Evolutionary conservation across 2,113 vertebrate species (phyloP).

Genomic region (Patagioenas fasciata): DNA sequence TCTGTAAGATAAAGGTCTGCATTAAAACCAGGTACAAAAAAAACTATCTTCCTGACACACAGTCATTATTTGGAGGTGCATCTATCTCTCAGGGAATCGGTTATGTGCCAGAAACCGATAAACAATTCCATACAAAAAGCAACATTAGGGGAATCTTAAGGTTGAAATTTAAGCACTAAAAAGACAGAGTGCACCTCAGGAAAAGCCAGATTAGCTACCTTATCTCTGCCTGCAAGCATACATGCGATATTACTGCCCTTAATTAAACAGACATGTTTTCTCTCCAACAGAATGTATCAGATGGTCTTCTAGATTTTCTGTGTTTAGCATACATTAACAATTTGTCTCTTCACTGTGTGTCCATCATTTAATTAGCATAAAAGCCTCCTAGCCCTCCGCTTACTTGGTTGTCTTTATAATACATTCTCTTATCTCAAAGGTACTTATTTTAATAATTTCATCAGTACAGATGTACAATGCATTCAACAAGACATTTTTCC

Average conservation of each 20-base stretch:
- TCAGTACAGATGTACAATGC: neutral
- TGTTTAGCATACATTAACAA: constrained; percentile 25
- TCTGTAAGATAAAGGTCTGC: constrained; percentile 57
- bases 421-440: constrained; percentile 5
- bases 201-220: constrained; percentile 51
- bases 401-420: neutral
- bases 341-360: neutral
- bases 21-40: constrained; percentile 51
- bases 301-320: constrained; percentile 31
- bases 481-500: neutral
- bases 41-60: constrained; percentile 61
- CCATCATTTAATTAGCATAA: constrained; percentile 33
- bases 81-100: constrained; percentile 31
- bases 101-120: constrained; percentile 9
- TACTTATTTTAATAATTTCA: constrained; percentile 34
- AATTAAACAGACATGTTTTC: constrained; percentile 52
- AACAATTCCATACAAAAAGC: constrained; percentile 2
- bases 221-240: constrained; percentile 59
- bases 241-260: constrained; percentile 48
- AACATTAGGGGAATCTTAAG: constrained; percentile 18
- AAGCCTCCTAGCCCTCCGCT: neutral
- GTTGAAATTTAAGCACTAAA: constrained; percentile 46
- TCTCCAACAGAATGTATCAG: neutral
- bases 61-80: constrained; percentile 46
- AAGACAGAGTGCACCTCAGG: constrained; percentile 40